phyloP scores from a whole-genome alignment of 2,888 invertebrate species.

The Micoletzkya japonica region DNA sequence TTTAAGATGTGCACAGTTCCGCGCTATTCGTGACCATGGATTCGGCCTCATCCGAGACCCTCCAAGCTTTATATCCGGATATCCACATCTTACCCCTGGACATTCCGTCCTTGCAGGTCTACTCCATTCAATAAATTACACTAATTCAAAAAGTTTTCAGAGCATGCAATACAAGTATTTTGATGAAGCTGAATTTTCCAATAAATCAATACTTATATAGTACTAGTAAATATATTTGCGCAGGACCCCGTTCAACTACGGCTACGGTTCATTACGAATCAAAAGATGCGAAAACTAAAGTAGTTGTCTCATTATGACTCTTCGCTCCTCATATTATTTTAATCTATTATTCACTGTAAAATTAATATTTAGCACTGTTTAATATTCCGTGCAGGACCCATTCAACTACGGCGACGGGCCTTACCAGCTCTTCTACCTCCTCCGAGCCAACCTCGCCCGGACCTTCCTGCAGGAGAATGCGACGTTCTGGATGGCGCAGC shows the following conservation, averaged over 20 bases:
- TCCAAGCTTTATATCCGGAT: constrained; percentile 47
- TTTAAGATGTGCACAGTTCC: constrained; percentile 49
- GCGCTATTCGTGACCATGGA: constrained; percentile 55
- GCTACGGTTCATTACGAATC: no score
- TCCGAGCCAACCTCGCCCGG: constrained; percentile 54
- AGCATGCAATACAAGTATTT: no score
- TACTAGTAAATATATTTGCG: no score
- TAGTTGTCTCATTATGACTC: no score
- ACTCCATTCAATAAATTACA: no score
- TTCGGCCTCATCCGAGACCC: constrained; percentile 34
- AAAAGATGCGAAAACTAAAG: no score
- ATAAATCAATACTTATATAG: background rate
- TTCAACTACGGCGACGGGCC: constrained; percentile 63
- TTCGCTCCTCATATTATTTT: no score
- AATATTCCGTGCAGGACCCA: constrained; percentile 48
- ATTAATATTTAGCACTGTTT: no score
- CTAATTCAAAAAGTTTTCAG: no score
- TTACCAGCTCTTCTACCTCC: constrained; percentile 61
- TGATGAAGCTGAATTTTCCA: background rate
- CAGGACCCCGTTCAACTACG: no score
- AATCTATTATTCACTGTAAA: no score
- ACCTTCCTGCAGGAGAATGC: constrained; percentile 40
- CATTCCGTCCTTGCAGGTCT: constrained; percentile 47
- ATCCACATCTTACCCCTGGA: constrained; percentile 41
- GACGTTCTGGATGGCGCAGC: constrained; percentile 63